Conservation (phyloP, 2,888 invertebrate species). For the Anticlea derivata region DNA sequence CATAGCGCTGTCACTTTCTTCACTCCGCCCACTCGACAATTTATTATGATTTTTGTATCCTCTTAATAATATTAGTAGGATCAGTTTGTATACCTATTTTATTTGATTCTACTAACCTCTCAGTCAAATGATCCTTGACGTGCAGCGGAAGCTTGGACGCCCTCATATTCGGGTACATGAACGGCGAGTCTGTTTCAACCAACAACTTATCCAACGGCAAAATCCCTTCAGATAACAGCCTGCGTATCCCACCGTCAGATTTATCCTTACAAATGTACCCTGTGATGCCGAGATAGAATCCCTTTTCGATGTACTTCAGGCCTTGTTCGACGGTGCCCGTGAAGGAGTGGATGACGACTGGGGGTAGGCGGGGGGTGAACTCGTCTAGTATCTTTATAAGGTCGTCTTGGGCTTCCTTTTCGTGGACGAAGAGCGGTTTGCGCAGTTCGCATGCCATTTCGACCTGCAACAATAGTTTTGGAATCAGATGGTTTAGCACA, state of each 20-base stretch:
- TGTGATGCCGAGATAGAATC: conserved; percentile 90
- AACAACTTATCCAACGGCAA: conserved; percentile 93
- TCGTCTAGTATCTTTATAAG: conserved; percentile 88
- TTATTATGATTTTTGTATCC: too few relatives aligned
- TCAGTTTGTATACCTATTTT: too few relatives aligned
- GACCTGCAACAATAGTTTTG: conserved; percentile 78
- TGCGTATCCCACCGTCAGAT: conserved; percentile 94
- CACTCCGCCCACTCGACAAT: too few relatives aligned
- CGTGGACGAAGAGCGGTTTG: conserved; percentile 95
- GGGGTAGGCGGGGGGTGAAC: conserved; percentile 84
- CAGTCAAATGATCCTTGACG: conserved; percentile 94
- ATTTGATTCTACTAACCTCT: conserved; percentile 84
- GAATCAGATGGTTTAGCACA: too few relatives aligned
- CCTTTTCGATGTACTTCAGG: conserved; percentile 89
- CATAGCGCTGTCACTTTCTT: too few relatives aligned
- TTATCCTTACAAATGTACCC: conserved; percentile 96
- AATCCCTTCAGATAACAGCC: conserved; percentile 90
- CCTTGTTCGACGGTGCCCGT: conserved; percentile 95
- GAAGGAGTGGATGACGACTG: conserved; percentile 95
- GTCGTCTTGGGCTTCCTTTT: conserved; percentile 95
- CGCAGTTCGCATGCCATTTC: conserved; percentile 93
- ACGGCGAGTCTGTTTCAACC: conserved; percentile 97
- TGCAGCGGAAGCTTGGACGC: conserved; percentile 95
- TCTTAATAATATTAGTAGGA: too few relatives aligned
- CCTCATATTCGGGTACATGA: conserved; percentile 97